Percentiles rank a stretch among this genome's conserved stretches.
phyloP scores from a whole-genome alignment of 2,888 invertebrate species.

The Bhutanitis thaidina region DNA sequence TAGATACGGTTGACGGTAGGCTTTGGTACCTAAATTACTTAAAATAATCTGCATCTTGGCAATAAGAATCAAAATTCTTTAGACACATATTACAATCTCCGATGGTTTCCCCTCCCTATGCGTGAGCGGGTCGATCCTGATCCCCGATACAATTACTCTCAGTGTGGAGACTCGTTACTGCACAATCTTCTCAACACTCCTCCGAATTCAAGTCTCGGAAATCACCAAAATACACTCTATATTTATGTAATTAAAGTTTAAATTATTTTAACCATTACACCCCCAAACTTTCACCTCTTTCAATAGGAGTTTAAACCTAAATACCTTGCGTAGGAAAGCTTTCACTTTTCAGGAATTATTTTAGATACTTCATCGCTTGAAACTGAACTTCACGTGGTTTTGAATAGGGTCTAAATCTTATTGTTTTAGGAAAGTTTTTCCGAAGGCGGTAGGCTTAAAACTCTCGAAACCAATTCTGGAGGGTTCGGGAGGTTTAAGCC shows the following conservation, averaged over 20 bases:
- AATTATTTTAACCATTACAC: slow-evolving; percentile 32
- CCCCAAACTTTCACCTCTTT: slow-evolving; percentile 78
- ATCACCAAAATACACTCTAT: slow-evolving; percentile 38
- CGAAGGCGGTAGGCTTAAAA: slow-evolving; percentile 74
- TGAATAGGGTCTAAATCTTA: slow-evolving; percentile 41
- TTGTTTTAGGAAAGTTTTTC: slow-evolving; percentile 46
- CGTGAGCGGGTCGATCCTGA: slow-evolving; percentile 56
- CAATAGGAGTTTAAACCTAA: slow-evolving; percentile 78
- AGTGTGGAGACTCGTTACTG: slow-evolving; percentile 73
- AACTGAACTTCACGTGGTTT: slow-evolving; percentile 41
- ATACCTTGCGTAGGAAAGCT: slow-evolving; percentile 76
- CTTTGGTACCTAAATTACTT: too few relatives aligned
- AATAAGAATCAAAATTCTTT: slow-evolving; percentile 39
- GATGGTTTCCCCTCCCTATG: slow-evolving; percentile 47
- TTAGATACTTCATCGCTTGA: slow-evolving; percentile 32
- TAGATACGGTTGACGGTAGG: too few relatives aligned
- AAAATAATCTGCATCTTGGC: not conserved
- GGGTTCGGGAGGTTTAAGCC: slow-evolving; percentile 64
- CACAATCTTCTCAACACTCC: slow-evolving; percentile 70
- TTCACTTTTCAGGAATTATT: slow-evolving; percentile 79
- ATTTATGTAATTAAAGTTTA: slow-evolving; percentile 33
- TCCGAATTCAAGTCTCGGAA: slow-evolving; percentile 27
- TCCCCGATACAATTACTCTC: slow-evolving; percentile 77
- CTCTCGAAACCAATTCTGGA: slow-evolving; percentile 73
- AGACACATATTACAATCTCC: slow-evolving; percentile 28